Base-by-base conservation (phyloP, 2,797 vertebrate species). In the Leptatherina wallacei region DNA sequence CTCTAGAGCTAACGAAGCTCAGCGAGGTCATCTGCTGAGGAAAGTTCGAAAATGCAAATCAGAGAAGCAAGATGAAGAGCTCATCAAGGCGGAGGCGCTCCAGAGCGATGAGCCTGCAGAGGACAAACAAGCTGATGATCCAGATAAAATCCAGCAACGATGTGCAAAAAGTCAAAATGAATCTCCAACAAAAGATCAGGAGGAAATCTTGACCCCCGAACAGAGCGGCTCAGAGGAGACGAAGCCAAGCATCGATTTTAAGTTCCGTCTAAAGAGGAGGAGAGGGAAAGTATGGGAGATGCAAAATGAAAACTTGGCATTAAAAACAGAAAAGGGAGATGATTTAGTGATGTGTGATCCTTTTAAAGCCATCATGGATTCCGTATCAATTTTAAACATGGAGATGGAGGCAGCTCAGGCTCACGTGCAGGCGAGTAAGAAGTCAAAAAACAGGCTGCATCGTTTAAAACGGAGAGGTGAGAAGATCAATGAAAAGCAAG, bases 331-430 rank as follows among this genome's bases (percentile, higher is more conserved):
- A 68, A 89, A 78, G 6, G 44, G 71, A 14, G 75, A 83, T 0
- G 85, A 91, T 10, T 14, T 69, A 4, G 56, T 61, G 22, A 55
- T 65, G 1, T 91, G 87, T 0, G 94, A 95, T 71, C 95, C 94
- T 9, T 94, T 95, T 72, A 95, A 93, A 75, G 94, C 94, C 42
- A 95, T 95, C 71, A 93, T 95, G 92, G 93, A 95, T 74, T 94
- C 93, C 0, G 94, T 95, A 0, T 93, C 94, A 0, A 67, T 93
- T 71, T 88, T 95, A 69, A 95, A 95, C 80, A 89, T 92, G 90
- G 94, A 95, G 83, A 95, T 95, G 94, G 92, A 94, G 76, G 93
- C 91, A 1, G 91, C 92, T 61, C 92, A 91, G 61, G 91, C 90
- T 56, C 90, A 94, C 0, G 86, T 93, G n/a, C 91, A 90, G 20